Percentiles rank a stretch among this genome's conserved stretches.
Evolutionary conservation across 2,888 invertebrate genomes (phyloP).

Genomic region (Galeopsomyia nigrocyanea): DNA sequence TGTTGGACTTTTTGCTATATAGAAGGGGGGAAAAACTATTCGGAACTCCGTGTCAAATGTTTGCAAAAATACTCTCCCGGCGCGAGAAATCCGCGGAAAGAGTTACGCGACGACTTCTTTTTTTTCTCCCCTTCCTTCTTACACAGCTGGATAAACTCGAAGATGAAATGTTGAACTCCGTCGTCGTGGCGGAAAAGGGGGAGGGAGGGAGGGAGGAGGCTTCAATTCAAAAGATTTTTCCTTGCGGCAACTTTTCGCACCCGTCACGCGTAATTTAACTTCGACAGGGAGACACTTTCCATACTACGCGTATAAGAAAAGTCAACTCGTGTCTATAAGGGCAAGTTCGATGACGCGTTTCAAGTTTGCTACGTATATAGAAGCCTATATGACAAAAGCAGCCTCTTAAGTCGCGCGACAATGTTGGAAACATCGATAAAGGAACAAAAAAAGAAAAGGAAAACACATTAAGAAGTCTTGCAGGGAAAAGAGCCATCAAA

Average conservation of each 20-base stretch:
- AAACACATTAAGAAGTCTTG: not conserved
- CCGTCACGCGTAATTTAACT: conserved; percentile 40
- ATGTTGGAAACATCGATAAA: not conserved
- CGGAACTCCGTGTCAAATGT: too few relatives aligned
- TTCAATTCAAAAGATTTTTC: conserved; percentile 17
- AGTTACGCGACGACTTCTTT: too few relatives aligned
- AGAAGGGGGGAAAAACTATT: too few relatives aligned
- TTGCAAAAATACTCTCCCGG: too few relatives aligned
- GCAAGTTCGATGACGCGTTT: conserved; percentile 14
- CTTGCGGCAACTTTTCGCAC: conserved; percentile 3
- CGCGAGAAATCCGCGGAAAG: too few relatives aligned
- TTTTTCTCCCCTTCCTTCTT: too few relatives aligned
- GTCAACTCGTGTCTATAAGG: not conserved
- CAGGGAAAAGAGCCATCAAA: too few relatives aligned
- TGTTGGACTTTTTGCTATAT: too few relatives aligned
- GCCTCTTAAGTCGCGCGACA: too few relatives aligned
- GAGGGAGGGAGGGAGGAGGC: too few relatives aligned
- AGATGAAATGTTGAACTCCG: conserved; percentile 21
- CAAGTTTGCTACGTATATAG: conserved; percentile 5
- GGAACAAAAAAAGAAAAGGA: not conserved
- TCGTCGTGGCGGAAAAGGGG: not conserved
- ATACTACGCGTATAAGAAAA: too few relatives aligned
- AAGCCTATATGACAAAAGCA: not conserved
- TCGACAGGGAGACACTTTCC: not conserved
- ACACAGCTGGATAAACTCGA: too few relatives aligned